Evolutionary conservation across 2,113 vertebrate species (phyloP), one percentile per base, ranked within the genome.

Genomic region (Gopherus evgoodei): DNA sequence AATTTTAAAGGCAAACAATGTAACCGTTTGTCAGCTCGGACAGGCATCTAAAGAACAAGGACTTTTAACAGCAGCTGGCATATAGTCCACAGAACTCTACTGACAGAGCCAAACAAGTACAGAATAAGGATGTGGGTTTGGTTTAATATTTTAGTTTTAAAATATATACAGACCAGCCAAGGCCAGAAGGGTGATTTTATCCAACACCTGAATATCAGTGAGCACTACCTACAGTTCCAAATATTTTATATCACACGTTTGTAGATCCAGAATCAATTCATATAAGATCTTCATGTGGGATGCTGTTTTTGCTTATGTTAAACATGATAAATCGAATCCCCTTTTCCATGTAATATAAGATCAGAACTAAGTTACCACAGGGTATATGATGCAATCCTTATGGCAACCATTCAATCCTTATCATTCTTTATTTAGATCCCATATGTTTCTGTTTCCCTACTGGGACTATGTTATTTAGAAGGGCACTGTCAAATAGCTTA

Each of bases 271-370:
- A 52, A 6, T 93, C 25, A 53, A 83, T 81, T 13, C 72, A 86
- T 95, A 24, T 76, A 27, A 78, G 13, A 47, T 78, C 25, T 78
- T 44, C 42, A 6, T 78, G 11, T 47, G 75, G 42, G 49, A 24
- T 81, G 62, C 86, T 72, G 56, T 4, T 78, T 8, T 92, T 90
- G 6, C 86, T 90, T 35, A 38, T 95, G 93, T 94, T 83, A 91
- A 91, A 76, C 79, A 38, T 44, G 69, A 94, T 47, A 85, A 85
- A 95, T 94, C 89, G 50, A 86, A 49, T 91, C 62, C 54, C 62
- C 90, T 90, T 84, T 93, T 94, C 89, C 86, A 89, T 75, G 90
- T 47, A 54, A 95, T 76, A 47, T 47, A 76, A 47, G 22, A 76
- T 25, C 38, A 76, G 35, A 75, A 75, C 31, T 5, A 75, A 75